A percentile compares a stretch with the other conserved stretches of the same genome.
These are phyloP conservation scores for Bhutanitis thaidina DNA, from an alignment of 2,888 invertebrate genomes.

Conservation along the genomic window DNA sequence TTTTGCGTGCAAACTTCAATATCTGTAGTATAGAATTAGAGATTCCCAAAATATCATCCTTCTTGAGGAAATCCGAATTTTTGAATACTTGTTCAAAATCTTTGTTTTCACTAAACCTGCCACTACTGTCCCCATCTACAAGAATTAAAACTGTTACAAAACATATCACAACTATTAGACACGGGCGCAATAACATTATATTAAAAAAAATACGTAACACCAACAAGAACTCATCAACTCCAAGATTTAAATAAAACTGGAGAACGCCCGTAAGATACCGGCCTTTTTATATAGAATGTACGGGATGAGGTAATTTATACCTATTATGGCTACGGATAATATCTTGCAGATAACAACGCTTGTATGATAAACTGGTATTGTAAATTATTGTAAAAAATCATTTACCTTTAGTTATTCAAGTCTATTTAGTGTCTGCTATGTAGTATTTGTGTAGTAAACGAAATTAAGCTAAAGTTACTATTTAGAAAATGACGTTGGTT, in stretches of 20 bases:
- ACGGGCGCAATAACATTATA: conserved; percentile 8
- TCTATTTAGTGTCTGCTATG: too few species aligned
- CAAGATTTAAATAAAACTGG: conserved; percentile 16
- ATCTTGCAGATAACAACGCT: background rate
- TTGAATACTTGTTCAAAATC: conserved; percentile 1
- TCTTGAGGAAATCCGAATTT: conserved; percentile 31
- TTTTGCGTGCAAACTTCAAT: conserved; percentile 30
- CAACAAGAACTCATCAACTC: background rate
- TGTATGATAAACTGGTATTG: conserved; percentile 3
- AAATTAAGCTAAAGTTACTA: too few species aligned
- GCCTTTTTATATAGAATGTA: conserved; percentile 14
- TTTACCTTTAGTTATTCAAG: too few species aligned
- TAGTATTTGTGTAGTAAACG: too few species aligned
- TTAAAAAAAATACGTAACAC: background rate
- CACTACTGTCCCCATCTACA: conserved; percentile 1
- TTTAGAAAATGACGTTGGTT: too few species aligned
- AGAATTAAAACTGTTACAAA: conserved; percentile 4
- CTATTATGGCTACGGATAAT: background rate
- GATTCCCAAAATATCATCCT: conserved; percentile 38
- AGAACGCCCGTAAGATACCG: background rate
- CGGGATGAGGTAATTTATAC: background rate
- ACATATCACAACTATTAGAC: conserved; percentile 1
- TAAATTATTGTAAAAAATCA: conserved; percentile 3
- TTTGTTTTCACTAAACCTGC: background rate
- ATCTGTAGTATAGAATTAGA: conserved; percentile 34